Percentiles rank a stretch among this genome's conserved stretches.
Evolutionary conservation across 2,797 vertebrate species (phyloP).

Genomic region (Hippocampus kuda): DNA sequence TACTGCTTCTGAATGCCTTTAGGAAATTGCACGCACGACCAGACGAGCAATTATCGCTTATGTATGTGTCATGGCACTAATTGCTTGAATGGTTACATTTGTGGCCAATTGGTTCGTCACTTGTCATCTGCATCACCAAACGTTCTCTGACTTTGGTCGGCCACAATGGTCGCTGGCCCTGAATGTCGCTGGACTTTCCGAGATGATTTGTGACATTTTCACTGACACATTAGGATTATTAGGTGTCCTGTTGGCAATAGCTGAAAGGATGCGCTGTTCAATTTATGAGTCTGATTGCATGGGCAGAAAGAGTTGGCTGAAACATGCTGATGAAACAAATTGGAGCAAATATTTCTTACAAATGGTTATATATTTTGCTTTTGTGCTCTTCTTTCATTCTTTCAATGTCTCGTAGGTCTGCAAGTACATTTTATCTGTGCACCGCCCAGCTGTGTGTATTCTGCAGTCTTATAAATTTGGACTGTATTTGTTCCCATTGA

Average conservation of each 20-base stretch:
- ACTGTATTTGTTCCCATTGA: constrained; percentile 4
- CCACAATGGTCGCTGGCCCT: neutral
- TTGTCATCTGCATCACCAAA: constrained; percentile 20
- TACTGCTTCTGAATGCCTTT: constrained; percentile 13
- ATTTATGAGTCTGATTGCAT: constrained; percentile 35
- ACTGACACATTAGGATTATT: constrained; percentile 34
- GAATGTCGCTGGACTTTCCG: constrained; percentile 19
- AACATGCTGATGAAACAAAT: neutral
- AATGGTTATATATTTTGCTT: neutral
- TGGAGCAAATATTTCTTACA: neutral
- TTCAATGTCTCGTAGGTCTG: neutral
- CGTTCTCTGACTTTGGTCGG: constrained; percentile 12
- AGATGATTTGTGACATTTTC: constrained; percentile 35
- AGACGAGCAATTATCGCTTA: constrained; percentile 36
- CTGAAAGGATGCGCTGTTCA: constrained; percentile 21
- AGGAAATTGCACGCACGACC: constrained; percentile 30
- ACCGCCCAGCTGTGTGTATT: neutral
- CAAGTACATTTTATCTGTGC: neutral
- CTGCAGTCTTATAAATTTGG: neutral
- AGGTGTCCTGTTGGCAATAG: constrained; percentile 28
- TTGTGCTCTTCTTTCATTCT: neutral
- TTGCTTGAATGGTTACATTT: constrained; percentile 47
- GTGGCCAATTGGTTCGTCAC: constrained; percentile 44
- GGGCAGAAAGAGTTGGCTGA: neutral
- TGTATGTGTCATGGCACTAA: constrained; percentile 51